Base-by-base conservation (phyloP, 2,888 invertebrate genomes). In the Zelleria hepariella region DNA sequence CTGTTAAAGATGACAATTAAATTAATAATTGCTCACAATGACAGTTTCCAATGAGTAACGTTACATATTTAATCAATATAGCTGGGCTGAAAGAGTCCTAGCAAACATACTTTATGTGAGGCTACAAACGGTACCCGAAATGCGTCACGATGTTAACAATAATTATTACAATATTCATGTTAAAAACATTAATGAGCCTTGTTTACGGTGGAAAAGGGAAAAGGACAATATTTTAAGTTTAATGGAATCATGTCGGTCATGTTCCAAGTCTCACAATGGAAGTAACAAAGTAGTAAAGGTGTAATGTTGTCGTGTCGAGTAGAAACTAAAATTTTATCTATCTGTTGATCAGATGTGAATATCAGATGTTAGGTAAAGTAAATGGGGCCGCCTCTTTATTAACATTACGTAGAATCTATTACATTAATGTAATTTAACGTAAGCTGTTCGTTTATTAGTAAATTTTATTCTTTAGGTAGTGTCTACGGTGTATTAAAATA, bases 351-450 rank as follows among this genome's bases (percentile, higher is more conserved):
- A 4, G 42, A 49, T 32, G 55, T 18, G 55, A 27, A 55, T 57
- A 51, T 51, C 58, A 49, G 42, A 57, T 63, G 70, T 70, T 77
- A 77, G 71, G 68, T 75, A 80, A 74, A 74, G 77, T 74, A 82
- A 84, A 79, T 80, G 86, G 80, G 84, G 84, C 87, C 87, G 87
- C 86, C 86, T 87, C 79, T 82, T 72, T 75, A 32, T 21, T 76
- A 74, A 70, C 75, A 69, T 75, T 69, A 77, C 70, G 65, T 84
- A 82, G 76, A 42, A 72, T 67, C 71, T 75, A 73, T 73, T 68
- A 63, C 63, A 67, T 72, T 73, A 75, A 73, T 70, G 66, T 72
- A 74, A 74, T 71, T n/a, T 78, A 62, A 59, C 47, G 23, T 62
- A 63, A 80, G 75, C 72, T 68, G 73, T 78, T 80, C 75, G 73